Percentiles rank a stretch among this genome's conserved stretches.
Evolutionary conservation across 37 sponge, comb jelly and placozoan species (phyloP).

Genomic region (Cliona cf. orientalis): DNA sequence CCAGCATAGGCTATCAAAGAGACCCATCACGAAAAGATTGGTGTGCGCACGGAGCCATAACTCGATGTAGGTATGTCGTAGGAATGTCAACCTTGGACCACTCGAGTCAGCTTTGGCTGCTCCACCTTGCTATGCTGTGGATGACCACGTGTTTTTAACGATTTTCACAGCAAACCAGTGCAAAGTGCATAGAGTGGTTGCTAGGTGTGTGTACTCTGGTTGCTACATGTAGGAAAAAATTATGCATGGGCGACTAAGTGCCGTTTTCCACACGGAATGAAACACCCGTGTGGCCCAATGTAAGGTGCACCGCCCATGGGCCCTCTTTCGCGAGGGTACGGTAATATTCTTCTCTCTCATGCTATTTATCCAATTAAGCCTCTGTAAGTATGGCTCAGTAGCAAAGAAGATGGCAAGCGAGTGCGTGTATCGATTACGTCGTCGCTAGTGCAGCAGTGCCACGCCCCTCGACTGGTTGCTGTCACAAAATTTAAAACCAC

Average conservation of each 20-base stretch:
- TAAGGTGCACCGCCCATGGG: too few species aligned
- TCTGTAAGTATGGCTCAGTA: too few species aligned
- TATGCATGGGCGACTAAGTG: neutral
- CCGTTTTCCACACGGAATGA: neutral
- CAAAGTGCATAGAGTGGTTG: neutral
- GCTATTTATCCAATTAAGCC: too few species aligned
- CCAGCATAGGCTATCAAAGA: neutral
- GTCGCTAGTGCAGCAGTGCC: too few species aligned
- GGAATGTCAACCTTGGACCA: too few species aligned
- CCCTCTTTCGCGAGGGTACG: too few species aligned
- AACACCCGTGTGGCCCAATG: constrained; percentile 4
- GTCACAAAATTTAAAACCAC: too few species aligned
- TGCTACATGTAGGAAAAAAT: neutral
- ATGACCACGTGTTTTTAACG: neutral
- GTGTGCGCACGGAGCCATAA: neutral
- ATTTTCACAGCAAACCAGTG: neutral
- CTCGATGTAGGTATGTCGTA: neutral
- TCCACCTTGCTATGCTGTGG: neutral
- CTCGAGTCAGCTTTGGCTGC: neutral
- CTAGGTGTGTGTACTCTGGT: neutral
- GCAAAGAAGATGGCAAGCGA: too few species aligned
- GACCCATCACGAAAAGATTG: neutral
- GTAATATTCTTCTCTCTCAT: too few species aligned
- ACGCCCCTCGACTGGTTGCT: too few species aligned
- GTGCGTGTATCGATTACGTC: too few species aligned